phyloP scores from a whole-genome alignment of 1,140 invertebrate genomes.

The Macrobrachium nipponense region DNA sequence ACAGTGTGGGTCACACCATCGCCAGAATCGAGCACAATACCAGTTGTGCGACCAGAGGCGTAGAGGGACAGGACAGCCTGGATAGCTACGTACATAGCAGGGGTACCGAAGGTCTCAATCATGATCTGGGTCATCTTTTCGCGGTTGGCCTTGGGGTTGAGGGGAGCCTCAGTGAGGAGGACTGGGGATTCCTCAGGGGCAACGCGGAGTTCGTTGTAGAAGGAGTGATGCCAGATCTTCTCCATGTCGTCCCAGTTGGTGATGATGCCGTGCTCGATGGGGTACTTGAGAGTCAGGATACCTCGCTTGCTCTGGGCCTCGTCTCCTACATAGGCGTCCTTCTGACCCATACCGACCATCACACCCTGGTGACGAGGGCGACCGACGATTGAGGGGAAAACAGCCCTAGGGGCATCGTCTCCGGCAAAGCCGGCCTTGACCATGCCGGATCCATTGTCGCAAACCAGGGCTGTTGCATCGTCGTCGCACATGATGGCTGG shows the following conservation, averaged over 20 bases:
- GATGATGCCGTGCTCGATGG: slow-evolving; percentile 94
- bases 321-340: slow-evolving; percentile 90
- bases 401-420: slow-evolving; percentile 93
- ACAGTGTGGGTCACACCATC: too few species aligned
- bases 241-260: slow-evolving; percentile 99
- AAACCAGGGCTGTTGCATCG: slow-evolving; percentile 19
- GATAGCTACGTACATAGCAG: too few species aligned
- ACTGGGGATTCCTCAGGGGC: slow-evolving; percentile 94
- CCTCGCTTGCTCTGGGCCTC: slow-evolving; percentile 93
- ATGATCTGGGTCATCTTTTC: slow-evolving; percentile 93
- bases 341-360: slow-evolving; percentile 97
- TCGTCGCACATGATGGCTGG: too few species aligned
- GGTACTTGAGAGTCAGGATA: slow-evolving; percentile 93
- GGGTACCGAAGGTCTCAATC: slow-evolving; percentile 83
- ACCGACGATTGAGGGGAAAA: slow-evolving; percentile 84
- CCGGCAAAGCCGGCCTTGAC: slow-evolving; percentile 78
- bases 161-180: slow-evolving; percentile 86
- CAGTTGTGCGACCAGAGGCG: too few species aligned
- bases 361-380: slow-evolving; percentile 78
- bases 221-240: slow-evolving; percentile 96
- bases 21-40: too few species aligned
- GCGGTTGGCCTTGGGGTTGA: slow-evolving; percentile 90
- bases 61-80: too few species aligned
- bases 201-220: slow-evolving; percentile 95
- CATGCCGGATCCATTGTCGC: slow-evolving; percentile 77